Conservation (phyloP, 2,797 vertebrate species). For the Halcyon smyrnensis region DNA sequence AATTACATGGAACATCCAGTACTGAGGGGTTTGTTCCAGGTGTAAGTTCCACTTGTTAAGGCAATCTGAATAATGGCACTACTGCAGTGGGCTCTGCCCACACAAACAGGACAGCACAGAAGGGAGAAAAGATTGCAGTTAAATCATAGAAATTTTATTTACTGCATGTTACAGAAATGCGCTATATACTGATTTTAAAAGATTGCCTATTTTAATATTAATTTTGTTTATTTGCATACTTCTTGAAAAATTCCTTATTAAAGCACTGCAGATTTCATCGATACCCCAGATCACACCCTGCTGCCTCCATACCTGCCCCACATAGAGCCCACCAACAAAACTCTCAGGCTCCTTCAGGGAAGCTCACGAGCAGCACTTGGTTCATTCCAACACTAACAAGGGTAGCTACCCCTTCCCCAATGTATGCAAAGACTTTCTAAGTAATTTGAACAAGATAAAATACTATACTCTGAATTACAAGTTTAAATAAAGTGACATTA, state of each 20-base stretch:
- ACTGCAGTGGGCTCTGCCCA: not conserved
- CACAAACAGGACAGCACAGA: not conserved
- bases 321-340: accelerated
- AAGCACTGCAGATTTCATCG: not conserved
- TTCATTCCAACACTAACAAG: accelerated
- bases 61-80: not conserved
- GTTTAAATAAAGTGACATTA: not conserved
- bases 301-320: not conserved
- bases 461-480: not conserved
- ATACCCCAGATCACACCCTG: not conserved
- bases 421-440: not conserved
- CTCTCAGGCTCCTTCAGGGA: accelerated
- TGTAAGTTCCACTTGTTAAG: not conserved
- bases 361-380: accelerated
- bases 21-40: not conserved
- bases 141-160: not conserved
- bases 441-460: not conserved
- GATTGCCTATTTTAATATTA: not conserved
- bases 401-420: not conserved
- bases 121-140: not conserved
- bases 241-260: not conserved
- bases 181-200: not conserved
- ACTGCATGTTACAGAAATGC: accelerated
- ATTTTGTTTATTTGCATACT: not conserved
- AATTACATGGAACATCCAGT: accelerated